These are phyloP conservation scores for Spea hammondii DNA, from an alignment of 2,797 vertebrate species.

Conservation along the genomic window DNA sequence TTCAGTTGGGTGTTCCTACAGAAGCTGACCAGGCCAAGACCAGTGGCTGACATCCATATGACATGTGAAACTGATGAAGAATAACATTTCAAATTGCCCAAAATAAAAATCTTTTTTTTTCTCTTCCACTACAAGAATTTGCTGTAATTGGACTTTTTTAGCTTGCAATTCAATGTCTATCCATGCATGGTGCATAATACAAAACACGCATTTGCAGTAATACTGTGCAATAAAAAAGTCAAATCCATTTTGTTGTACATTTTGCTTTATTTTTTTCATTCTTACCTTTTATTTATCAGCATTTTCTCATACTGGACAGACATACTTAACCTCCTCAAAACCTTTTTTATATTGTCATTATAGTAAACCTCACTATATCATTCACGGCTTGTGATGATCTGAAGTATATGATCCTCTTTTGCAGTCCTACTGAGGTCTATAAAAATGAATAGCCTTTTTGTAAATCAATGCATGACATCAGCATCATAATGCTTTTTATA, in stretches of 20 bases:
- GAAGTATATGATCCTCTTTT: conserved; percentile 51
- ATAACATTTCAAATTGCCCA: background rate
- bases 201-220: background rate
- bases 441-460: conserved; percentile 54
- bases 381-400: conserved; percentile 50
- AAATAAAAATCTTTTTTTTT: background rate
- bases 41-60: too few species aligned
- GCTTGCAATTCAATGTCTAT: background rate
- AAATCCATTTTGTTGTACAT: conserved; percentile 35
- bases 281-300: conserved; percentile 41
- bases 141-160: background rate
- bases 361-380: conserved; percentile 52
- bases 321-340: conserved; percentile 46
- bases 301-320: conserved; percentile 39
- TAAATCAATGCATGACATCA: conserved; percentile 54
- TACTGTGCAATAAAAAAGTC: conserved; percentile 15
- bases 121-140: background rate
- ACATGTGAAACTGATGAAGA: background rate
- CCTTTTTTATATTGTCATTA: conserved; percentile 49
- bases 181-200: background rate
- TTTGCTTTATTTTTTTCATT: background rate
- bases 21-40: too few species aligned
- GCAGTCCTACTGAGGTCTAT: conserved; percentile 50
- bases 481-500: conserved; percentile 53
- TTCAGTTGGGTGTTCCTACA: too few species aligned